Base-by-base conservation (phyloP, 2,888 invertebrate species). In the Diaperis boleti region DNA sequence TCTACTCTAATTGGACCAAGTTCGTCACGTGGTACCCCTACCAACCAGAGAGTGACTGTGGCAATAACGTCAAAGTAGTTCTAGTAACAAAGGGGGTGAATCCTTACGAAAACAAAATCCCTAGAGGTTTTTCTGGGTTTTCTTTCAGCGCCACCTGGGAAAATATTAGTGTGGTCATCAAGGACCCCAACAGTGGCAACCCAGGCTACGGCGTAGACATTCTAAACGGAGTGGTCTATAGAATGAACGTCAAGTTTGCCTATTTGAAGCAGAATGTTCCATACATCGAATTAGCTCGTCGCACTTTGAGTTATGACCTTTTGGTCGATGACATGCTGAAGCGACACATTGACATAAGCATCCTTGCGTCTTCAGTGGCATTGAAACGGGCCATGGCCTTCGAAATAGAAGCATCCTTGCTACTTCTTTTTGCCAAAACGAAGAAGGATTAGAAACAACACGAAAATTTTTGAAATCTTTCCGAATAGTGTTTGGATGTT, bases 21-120 rank as follows among this genome's bases (percentile, higher is more conserved):
- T 52, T 52, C 14, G 26, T 52, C 39, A 52, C 52, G 35, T 52
- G 52, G 52, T 52, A 52, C 8, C 52, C 52, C 1, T 52, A 52
- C 39, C 8, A 20, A 7, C 13, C 10, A 11, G 14, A n/a, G 1
- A 49, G 15, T 10, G 1, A 10, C 1, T 49, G 39, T 22, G 20
- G 52, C 3, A 37, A 17, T 1, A 18, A 1, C n/a, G n/a, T 37
- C 5, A 52, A 39, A 20, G 5, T 52, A 8, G 52, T 39, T 6
- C 35, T n/a, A 5, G 26, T 26, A 6, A n/a, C n/a, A n/a, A 26
- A n/a, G 6, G 26, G 2, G 20, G 20, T 20, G n/a, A 5, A 26
- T n/a, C 26, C 26, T 6, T 26, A 26, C 26, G 6, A 26, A 26
- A 26, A 26, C 6, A 26, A 26, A 26, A 26, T 26, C 6, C 26